Base-by-base conservation (phyloP, 2,113 vertebrate species). In the Ictalurus punctatus region DNA sequence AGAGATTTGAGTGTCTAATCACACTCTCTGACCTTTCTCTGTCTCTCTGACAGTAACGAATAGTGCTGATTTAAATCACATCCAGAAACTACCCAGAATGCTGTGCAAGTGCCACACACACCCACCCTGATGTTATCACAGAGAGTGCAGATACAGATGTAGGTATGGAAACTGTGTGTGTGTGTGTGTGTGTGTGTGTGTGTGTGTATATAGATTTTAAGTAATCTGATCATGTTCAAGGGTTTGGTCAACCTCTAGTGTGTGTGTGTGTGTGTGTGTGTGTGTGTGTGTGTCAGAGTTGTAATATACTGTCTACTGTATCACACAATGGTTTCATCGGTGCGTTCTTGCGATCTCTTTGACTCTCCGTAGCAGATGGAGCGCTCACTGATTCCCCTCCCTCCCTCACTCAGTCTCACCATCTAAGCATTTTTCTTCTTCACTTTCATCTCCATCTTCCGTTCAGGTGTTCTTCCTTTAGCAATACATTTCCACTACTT, bases 1-100 rank as follows among this genome's bases (percentile, higher is more conserved):
- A 44, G 30, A 13, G 79, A 27, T 87, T 83, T 27, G 61, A 83
- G 80, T 65, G 86, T 87, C 89, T 73, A 74, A 73, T 61, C 87
- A 14, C 79, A 83, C 65, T 37, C 54, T 30, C 56, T 83, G 40
- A 63, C 79, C 78, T 73, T 76, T 87, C 88, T 90, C 86, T 21
- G 58, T 90, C 48, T 87, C 81, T 52, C 13, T 90, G 56, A 69
- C 74, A 74, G 71, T 27, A 76, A 86, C 19, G 7, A 19, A 86
- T 86, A 54, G 71, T 86, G 73, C 3, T 86, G 54, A 61, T 86
- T 44, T 44, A 78, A 61, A 86, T 86, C 73, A 59, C 21, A 78
- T 73, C 67, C 65, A 73, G 65, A 82, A 67, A 71, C 67, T 71
- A 71, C 54, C 65, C 84, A 85, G 65, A 67, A 54, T 54, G 44